Conservation (phyloP, 2,113 vertebrate species). For the Apteryx mantelli region DNA sequence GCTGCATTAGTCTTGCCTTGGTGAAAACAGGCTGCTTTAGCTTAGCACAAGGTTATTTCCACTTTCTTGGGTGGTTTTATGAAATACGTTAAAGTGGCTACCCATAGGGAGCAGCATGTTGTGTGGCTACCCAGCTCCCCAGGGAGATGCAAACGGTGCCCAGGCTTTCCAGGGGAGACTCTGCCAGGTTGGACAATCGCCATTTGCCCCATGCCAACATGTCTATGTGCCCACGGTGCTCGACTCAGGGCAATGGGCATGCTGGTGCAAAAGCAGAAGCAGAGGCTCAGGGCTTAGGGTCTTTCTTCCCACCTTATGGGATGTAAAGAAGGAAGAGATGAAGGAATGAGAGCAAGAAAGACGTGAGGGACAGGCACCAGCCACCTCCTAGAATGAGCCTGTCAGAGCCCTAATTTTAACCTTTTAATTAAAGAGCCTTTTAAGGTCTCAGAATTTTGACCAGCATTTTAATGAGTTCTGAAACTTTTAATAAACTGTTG, state of each 20-base stretch:
- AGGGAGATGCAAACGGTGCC: neutral
- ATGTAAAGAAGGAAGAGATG: neutral
- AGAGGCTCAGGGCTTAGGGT: neutral
- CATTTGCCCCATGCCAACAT: neutral
- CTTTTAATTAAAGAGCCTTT: neutral
- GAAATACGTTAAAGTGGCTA: neutral
- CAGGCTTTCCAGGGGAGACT: neutral
- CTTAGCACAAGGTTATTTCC: neutral
- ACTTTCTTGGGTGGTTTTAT: neutral
- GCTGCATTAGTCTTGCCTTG: neutral
- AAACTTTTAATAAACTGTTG: neutral
- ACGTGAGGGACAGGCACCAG: neutral
- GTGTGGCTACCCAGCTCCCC: neutral
- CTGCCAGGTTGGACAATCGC: neutral
- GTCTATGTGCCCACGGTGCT: neutral
- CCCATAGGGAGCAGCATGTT: neutral
- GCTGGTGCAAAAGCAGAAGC: fast-evolving
- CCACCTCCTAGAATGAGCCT: neutral
- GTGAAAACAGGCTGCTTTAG: neutral
- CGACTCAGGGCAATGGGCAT: fast-evolving
- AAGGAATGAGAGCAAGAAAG: neutral
- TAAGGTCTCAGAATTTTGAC: neutral
- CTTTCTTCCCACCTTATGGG: neutral
- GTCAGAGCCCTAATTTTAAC: neutral
- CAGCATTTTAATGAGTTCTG: neutral